phyloP scores from a whole-genome alignment of 37 sponge, comb jelly and placozoan genomes.

The Agelas oroides region DNA sequence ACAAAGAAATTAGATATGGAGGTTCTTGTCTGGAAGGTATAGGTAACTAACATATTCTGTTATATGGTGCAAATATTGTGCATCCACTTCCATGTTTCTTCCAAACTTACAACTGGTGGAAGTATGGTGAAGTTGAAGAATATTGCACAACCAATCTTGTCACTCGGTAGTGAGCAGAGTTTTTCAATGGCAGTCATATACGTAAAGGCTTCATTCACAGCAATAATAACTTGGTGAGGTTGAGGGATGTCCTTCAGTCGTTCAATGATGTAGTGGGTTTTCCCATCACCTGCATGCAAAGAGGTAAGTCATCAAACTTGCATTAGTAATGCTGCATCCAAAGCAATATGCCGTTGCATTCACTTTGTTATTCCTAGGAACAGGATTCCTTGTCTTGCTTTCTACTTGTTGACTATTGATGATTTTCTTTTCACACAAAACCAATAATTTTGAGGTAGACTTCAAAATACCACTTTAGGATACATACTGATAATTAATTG shows the following conservation, averaged over 20 bases:
- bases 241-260: slow-evolving; percentile 2
- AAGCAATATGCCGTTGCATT: background rate
- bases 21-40: too few species aligned
- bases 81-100: background rate
- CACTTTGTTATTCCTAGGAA: background rate
- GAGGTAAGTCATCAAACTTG: background rate
- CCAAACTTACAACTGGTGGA: slow-evolving; percentile 30
- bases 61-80: background rate
- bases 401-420: too few species aligned
- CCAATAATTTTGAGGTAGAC: too few species aligned
- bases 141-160: background rate
- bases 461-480: too few species aligned
- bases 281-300: slow-evolving; percentile 62
- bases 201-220: slow-evolving; percentile 54
- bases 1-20: too few species aligned
- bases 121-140: slow-evolving; percentile 54
- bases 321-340: background rate
- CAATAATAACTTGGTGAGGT: background rate
- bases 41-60: background rate
- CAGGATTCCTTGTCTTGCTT: too few species aligned
- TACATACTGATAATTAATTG: too few species aligned
- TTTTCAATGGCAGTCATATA: slow-evolving; percentile 5
- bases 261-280: slow-evolving; percentile 51
- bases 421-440: too few species aligned
- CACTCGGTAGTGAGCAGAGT: slow-evolving; percentile 2